phyloP scores from a whole-genome alignment of 1,140 invertebrate genomes.

The Limonius californicus region DNA sequence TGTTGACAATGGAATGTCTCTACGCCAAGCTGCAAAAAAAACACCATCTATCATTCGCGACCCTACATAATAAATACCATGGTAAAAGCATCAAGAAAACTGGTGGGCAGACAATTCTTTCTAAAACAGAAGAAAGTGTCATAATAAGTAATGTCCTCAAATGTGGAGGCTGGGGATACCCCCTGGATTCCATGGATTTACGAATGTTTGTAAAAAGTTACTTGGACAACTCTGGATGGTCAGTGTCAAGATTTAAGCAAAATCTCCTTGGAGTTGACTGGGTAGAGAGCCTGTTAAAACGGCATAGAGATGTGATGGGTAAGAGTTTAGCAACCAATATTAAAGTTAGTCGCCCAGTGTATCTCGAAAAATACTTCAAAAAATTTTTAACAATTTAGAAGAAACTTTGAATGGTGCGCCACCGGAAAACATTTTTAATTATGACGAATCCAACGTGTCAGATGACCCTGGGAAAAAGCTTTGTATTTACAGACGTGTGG shows the following conservation, averaged over 20 bases:
- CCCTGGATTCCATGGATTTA: background rate
- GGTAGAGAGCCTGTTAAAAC: background rate
- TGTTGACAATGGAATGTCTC: too few relatives aligned
- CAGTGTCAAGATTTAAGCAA: constrained; percentile 2
- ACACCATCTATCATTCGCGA: too few relatives aligned
- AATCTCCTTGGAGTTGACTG: constrained; percentile 13
- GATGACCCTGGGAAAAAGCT: background rate
- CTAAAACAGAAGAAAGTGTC: background rate
- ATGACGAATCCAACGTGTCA: background rate
- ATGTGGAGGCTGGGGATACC: constrained; percentile 3
- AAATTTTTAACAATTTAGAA: background rate
- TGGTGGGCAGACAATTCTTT: background rate
- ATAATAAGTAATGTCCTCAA: background rate
- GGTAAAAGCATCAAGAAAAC: background rate
- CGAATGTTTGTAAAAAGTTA: constrained; percentile 13
- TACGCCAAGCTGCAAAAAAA: too few relatives aligned
- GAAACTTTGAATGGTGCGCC: background rate
- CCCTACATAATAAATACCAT: constrained; percentile 13
- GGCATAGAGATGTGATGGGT: constrained; percentile 1
- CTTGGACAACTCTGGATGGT: background rate
- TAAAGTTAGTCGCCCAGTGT: background rate
- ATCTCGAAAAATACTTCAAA: background rate
- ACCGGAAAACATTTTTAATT: background rate
- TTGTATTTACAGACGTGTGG: background rate
- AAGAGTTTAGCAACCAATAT: constrained; percentile 11